Base-by-base conservation (phyloP, 1,140 invertebrate genomes). In the Platorchestia sp. region DNA sequence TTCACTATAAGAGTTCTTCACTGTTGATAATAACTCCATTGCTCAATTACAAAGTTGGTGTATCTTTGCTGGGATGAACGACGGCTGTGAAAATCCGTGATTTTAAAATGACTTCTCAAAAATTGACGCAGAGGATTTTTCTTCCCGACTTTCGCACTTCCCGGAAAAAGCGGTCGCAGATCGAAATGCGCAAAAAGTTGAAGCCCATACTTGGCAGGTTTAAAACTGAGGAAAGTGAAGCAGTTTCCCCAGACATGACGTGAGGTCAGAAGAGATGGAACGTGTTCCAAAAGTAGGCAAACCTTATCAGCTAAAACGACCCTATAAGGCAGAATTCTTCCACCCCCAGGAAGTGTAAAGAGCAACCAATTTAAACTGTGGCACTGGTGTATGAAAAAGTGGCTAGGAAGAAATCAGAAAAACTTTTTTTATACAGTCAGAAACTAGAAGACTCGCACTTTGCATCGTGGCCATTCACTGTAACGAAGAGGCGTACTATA, bases 311-410 rank as follows among this genome's bases (percentile, higher is more conserved):
- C 91, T 47, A 27, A 93, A 93, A 93, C 91, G 91, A n/a, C 91
- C 44, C 91, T 93, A 47, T 93, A 44, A 93, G 43, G 43, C 91
- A 45, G 91, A 93, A 93, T 93, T 93, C 91, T 45, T 93, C 91
- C 91, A 93, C 91, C 91, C 91, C 40, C 91, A 93, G 91, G 91
- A 93, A 93, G 91, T 44, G 47, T 93, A 93, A 93, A 93, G 91
- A 93, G 91, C 91, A 93, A 93, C 91, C 91, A 93, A 93, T 93
- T 93, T 93, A 93, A 93, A 93, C 91, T 93, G 91, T 93, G 91
- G 91, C 91, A 42, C 45, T 93, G 91, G 43, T 44, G 91, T 93
- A 93, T 93, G 91, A 44, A 45, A 93, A 93, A 47, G 6, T 6
- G 91, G 19, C 3, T 3, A 10, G 40, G 47, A 47, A 27, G 36